These are phyloP conservation scores for Caenorhabditis uteleia DNA, from an alignment of 2,888 invertebrate species.

Conservation along the genomic window DNA sequence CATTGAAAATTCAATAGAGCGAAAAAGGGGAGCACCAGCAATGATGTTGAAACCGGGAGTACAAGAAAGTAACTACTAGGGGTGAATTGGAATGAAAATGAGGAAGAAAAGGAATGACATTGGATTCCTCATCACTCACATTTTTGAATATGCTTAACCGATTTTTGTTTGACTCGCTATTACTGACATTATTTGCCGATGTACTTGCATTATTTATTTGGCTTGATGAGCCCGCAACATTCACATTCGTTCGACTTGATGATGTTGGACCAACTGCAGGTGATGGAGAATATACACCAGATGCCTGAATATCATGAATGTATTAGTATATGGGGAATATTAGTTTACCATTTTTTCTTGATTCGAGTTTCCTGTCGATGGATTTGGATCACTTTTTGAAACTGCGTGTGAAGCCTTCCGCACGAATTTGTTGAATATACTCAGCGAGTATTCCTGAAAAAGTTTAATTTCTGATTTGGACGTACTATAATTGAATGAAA, in stretches of 20 bases:
- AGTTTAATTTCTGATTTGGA: background rate
- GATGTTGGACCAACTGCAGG: slow-evolving; percentile 5
- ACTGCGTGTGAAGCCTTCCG: slow-evolving; percentile 51
- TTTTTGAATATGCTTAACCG: slow-evolving; percentile 34
- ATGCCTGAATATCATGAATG: slow-evolving; percentile 9
- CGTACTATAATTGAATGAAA: too few species aligned
- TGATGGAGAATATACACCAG: slow-evolving; percentile 21
- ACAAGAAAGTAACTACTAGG: too few species aligned
- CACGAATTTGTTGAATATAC: slow-evolving; percentile 48
- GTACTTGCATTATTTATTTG: slow-evolving; percentile 23
- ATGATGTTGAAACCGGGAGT: too few species aligned
- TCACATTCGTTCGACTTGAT: background rate
- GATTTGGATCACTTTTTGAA: slow-evolving; percentile 37
- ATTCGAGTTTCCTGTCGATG: slow-evolving; percentile 4
- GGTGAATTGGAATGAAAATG: background rate
- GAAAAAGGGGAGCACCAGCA: too few species aligned
- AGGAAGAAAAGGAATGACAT: slow-evolving; percentile 5
- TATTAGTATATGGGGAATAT: background rate
- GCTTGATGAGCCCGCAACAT: slow-evolving; percentile 12
- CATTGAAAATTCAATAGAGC: too few species aligned
- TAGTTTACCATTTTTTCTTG: background rate
- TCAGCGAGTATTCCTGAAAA: slow-evolving; percentile 44
- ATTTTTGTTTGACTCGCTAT: slow-evolving; percentile 27
- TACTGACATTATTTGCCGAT: slow-evolving; percentile 23
- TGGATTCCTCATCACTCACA: slow-evolving; percentile 16